Evolutionary conservation across 1,140 invertebrate species (phyloP).

Genomic region (Pseudomyrmex flavicornis): DNA sequence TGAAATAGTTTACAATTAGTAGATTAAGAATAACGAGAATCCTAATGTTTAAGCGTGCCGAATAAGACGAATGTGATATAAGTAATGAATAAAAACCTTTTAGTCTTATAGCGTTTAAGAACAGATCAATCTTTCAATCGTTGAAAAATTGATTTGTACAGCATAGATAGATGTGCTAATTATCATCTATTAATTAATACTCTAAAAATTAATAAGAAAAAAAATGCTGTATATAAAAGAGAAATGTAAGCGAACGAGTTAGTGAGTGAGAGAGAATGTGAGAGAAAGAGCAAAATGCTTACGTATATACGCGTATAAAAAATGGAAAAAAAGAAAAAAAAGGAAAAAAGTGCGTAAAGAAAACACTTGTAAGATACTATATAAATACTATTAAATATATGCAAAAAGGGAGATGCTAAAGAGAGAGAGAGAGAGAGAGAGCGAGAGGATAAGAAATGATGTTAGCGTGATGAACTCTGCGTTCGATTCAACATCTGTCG

Average conservation of each 20-base stretch:
- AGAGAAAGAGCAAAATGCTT: slow-evolving; percentile 1
- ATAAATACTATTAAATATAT: slow-evolving; percentile 44
- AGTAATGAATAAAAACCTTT: slow-evolving; percentile 82
- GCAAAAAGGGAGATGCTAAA: background rate
- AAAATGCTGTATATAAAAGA: slow-evolving; percentile 84
- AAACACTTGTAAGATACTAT: slow-evolving; percentile 69
- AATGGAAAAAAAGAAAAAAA: no score
- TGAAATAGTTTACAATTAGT: slow-evolving; percentile 9
- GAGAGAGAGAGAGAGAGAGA: background rate
- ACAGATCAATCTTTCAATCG: slow-evolving; percentile 77
- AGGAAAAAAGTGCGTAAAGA: background rate
- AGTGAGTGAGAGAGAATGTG: slow-evolving; percentile 36
- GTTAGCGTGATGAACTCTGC: slow-evolving; percentile 34
- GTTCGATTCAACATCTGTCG: slow-evolving; percentile 54
- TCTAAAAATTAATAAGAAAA: slow-evolving; percentile 78
- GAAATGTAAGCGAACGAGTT: slow-evolving; percentile 7
- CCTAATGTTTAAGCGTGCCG: slow-evolving; percentile 18
- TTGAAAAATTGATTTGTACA: slow-evolving; percentile 70
- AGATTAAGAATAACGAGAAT: slow-evolving; percentile 48
- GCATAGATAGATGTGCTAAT: slow-evolving; percentile 79
- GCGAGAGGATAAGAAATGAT: slow-evolving; percentile 33
- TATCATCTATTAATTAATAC: slow-evolving; percentile 79
- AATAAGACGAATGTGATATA: slow-evolving; percentile 84
- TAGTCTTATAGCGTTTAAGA: slow-evolving; percentile 80
- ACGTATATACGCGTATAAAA: no score